Evolutionary conservation across 2,888 invertebrate species (phyloP).

Genomic region (Eupeodes latifasciatus): DNA sequence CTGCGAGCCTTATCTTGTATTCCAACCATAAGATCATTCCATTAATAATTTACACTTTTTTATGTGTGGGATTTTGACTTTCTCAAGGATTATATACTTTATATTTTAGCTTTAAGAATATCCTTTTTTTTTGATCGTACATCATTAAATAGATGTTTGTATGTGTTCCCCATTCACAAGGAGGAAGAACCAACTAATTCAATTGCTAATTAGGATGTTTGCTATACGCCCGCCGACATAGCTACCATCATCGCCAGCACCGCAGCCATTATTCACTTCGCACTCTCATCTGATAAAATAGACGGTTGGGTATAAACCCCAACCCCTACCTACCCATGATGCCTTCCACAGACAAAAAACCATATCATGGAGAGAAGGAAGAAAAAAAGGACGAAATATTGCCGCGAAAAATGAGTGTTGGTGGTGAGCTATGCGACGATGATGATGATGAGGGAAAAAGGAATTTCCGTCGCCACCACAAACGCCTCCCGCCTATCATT

Average conservation of each 20-base stretch:
- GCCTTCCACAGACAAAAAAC: neutral
- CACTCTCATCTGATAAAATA: neutral
- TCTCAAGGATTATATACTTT: neutral
- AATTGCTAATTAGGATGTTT: slow-evolving; percentile 54
- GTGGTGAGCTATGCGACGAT: neutral
- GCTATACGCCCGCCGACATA: neutral
- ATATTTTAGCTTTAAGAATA: neutral
- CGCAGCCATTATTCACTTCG: slow-evolving; percentile 8
- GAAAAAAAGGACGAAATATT: slow-evolving; percentile 26
- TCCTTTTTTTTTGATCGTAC: neutral
- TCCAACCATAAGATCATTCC: neutral
- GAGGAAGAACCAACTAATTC: slow-evolving; percentile 53
- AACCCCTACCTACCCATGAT: neutral
- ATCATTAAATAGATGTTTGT: neutral
- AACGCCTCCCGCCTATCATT: slow-evolving; percentile 35
- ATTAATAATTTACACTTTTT: slow-evolving; percentile 15
- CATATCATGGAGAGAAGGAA: neutral
- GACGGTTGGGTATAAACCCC: neutral
- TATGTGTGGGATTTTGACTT: neutral
- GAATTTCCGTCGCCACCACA: slow-evolving; percentile 31
- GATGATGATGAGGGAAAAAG: slow-evolving; percentile 4
- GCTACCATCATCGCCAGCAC: too few species aligned
- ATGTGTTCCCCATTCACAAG: neutral
- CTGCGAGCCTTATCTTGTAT: neutral
- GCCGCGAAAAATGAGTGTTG: slow-evolving; percentile 15